Conservation (phyloP, 2,113 vertebrate genomes). For the Bos taurus region DNA sequence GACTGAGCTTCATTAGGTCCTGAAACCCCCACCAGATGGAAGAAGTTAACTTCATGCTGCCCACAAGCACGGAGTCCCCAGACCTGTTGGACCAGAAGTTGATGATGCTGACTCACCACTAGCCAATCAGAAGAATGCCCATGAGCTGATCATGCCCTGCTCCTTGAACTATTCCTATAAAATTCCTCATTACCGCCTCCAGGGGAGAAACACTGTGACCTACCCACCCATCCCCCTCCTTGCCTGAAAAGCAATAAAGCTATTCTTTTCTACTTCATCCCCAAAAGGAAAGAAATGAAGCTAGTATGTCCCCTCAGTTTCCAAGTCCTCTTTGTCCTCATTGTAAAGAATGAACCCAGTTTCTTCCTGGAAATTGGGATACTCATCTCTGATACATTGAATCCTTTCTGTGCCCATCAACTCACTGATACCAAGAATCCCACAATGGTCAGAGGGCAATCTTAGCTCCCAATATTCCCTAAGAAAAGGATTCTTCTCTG, state of each 20-base stretch:
- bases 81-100: neutral
- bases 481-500: neutral
- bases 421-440: neutral
- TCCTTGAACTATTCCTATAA: neutral
- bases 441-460: neutral
- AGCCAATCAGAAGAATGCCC: neutral
- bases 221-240: too few relatives aligned
- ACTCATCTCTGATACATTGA: neutral
- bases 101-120: neutral
- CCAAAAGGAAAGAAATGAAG: neutral
- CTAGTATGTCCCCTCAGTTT: neutral
- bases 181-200: neutral
- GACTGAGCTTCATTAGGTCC: neutral
- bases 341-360: neutral
- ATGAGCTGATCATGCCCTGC: neutral
- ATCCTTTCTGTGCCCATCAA: neutral
- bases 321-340: neutral
- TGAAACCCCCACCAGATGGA: neutral
- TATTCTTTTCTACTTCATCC: neutral
- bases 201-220: neutral
- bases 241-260: neutral
- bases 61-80: neutral
- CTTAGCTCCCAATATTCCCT: neutral
- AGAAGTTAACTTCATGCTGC: neutral
- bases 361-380: neutral